Conservation (phyloP, 2,797 vertebrate species). For the Onychomys arenicola region DNA sequence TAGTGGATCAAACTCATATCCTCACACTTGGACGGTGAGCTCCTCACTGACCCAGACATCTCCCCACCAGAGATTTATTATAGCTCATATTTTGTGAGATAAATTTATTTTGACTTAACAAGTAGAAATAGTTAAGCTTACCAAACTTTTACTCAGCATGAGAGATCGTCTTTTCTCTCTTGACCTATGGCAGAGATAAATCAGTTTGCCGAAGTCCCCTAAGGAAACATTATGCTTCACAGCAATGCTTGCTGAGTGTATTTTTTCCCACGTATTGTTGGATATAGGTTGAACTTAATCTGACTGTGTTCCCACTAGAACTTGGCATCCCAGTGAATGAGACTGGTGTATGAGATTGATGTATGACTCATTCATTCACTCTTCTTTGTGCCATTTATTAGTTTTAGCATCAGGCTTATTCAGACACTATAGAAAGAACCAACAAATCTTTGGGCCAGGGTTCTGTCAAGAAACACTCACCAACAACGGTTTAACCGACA, state of each 20-base stretch:
- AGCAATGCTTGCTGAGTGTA: not conserved
- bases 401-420: conserved; percentile 37
- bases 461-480: conserved; percentile 24
- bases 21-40: not conserved
- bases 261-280: conserved; percentile 10
- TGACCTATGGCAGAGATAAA: not conserved
- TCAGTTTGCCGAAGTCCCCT: not conserved
- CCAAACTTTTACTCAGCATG: not conserved
- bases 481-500: not conserved
- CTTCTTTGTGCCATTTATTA: not conserved
- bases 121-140: conserved; percentile 3
- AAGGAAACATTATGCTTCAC: not conserved
- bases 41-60: no score
- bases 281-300: conserved; percentile 34
- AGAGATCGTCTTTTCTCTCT: conserved; percentile 11
- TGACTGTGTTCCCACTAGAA: conserved; percentile 53
- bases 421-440: not conserved
- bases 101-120: not conserved
- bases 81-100: not conserved
- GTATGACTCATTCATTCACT: conserved; percentile 3
- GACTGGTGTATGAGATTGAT: not conserved
- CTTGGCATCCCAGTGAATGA: conserved; percentile 16
- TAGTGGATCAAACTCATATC: not conserved
- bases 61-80: not conserved
- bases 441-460: conserved; percentile 17